Base-by-base conservation (phyloP, 2,888 invertebrate genomes). In the Erynnis tages region DNA sequence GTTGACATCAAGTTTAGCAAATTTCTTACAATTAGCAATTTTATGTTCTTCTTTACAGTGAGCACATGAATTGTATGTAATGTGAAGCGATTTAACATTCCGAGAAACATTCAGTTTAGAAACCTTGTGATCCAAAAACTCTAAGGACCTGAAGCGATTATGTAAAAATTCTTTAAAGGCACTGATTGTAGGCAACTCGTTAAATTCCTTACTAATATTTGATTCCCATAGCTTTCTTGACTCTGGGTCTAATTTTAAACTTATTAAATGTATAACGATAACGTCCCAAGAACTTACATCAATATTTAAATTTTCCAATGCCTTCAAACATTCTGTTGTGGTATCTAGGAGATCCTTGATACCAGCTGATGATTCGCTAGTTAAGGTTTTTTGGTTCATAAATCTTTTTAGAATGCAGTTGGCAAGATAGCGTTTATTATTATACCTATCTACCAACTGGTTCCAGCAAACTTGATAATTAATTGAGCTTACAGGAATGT, bases 1-100 rank as follows among this genome's bases (percentile, higher is more conserved):
- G n/a, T 59, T 44, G 8, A 45, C 32, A 27, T 50, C 16, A 37
- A 47, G 13, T 7, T 61, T 59, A 2, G 21, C 43, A 54, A 63
- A 63, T 4, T 38, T 34, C 13, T 62, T 62, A 46, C 62, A 66
- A 50, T 46, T 47, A 5, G 1, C n/a, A 5, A 66, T 37, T 40
- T 60, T 64, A 27, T 67, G 65, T 19, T 40, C 30, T 11, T 4
- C 44, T 2, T 30, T 45, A 23, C 46, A 49, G 19, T 43, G n/a
- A 21, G 6, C 6, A 23, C 38, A 38, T 6, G 5, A 1, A 11
- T 4, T 5, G 21, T n/a, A 8, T 1, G 21, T 8, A 11, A 21
- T 21, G n/a, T 38, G 38, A 38, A 38, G 38, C 4, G 38, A 17
- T 10, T 16, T 45, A n/a, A 45, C 30, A 23, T 45, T 45, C 6